A percentile compares a stretch with the other conserved stretches of the same genome.
phyloP scores from a whole-genome alignment of 2,113 vertebrate species.

The Procavia capensis region DNA sequence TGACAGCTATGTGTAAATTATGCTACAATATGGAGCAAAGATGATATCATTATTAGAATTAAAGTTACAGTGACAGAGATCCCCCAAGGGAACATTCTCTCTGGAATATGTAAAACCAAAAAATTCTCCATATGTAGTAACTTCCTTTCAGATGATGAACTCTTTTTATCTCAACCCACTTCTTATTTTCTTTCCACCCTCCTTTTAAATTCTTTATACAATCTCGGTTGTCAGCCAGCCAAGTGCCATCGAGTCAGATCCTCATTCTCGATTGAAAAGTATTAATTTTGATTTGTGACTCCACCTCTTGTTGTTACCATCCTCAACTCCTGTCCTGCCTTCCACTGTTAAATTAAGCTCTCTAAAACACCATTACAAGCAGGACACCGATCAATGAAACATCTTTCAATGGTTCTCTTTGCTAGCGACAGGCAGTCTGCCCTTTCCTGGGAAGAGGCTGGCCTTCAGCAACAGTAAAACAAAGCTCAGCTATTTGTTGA shows the following conservation, averaged over 20 bases:
- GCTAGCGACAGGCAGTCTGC: background rate
- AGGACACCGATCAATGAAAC: background rate
- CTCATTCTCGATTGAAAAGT: background rate
- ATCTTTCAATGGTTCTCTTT: fast-evolving
- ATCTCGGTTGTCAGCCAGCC: no score
- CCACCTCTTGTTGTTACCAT: fast-evolving
- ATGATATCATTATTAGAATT: background rate
- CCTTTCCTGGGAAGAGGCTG: background rate
- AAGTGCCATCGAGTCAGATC: no score
- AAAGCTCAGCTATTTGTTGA: background rate
- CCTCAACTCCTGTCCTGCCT: background rate
- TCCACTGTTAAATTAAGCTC: background rate
- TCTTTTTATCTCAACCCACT: background rate
- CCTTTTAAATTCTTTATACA: background rate
- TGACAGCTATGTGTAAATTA: background rate
- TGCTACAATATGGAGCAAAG: background rate
- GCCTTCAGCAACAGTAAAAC: background rate
- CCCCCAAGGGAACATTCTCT: background rate
- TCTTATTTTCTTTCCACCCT: background rate
- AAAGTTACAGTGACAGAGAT: background rate
- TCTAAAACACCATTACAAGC: background rate
- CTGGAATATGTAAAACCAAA: background rate
- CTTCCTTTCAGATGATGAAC: background rate
- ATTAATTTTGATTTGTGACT: background rate
- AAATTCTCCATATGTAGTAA: background rate